phyloP scores from a whole-genome alignment of 2,888 invertebrate genomes.

The Nephrotoma flavescens region DNA sequence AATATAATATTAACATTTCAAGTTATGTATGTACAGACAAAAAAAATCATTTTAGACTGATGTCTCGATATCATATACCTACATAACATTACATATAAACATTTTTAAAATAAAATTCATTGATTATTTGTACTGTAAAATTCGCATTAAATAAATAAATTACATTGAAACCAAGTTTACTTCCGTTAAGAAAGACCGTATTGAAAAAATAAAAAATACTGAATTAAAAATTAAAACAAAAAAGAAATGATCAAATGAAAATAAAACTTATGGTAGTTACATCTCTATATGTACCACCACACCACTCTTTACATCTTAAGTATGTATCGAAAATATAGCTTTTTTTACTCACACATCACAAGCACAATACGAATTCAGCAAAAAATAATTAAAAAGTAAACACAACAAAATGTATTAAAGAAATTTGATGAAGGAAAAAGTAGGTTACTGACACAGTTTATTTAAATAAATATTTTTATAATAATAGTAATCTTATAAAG shows the following conservation, averaged over 20 bases:
- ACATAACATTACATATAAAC: not conserved
- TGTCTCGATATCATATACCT: not conserved
- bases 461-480: not conserved
- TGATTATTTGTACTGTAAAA: not conserved
- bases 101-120: not conserved
- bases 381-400: not conserved
- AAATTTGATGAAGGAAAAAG: slow-evolving; percentile 1
- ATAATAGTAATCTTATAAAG: not conserved
- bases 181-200: not conserved
- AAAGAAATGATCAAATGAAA: not conserved
- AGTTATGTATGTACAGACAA: not conserved
- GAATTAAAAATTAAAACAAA: not conserved
- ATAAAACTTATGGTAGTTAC: not conserved
- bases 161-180: not conserved
- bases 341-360: not conserved
- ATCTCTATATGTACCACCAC: not conserved
- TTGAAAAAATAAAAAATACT: not conserved
- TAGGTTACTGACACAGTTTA: slow-evolving; percentile 3
- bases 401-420: not conserved
- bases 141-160: not conserved
- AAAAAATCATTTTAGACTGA: not conserved
- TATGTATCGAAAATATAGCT: not conserved
- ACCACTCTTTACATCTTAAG: not conserved
- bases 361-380: not conserved
- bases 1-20: not conserved